A percentile compares a stretch with the other conserved stretches of the same genome.
Conservation (phyloP, 2,113 vertebrate species). For the Eupsittula cactorum region DNA sequence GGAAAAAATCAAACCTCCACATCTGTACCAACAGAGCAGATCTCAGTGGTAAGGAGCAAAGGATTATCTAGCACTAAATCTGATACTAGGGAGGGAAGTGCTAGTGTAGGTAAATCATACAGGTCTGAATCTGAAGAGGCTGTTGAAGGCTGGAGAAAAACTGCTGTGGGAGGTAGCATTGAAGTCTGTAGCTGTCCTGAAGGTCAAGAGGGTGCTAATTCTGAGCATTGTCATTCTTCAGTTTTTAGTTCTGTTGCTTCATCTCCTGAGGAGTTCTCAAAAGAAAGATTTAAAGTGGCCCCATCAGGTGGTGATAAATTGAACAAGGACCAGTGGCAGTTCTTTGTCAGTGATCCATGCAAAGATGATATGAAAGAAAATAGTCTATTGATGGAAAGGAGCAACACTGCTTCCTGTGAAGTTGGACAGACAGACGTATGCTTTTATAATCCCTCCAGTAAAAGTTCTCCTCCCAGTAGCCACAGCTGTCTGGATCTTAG, state of each 20-base stretch:
- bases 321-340: slow-evolving; percentile 15
- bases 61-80: neutral
- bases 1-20: neutral
- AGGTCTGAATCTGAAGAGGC: slow-evolving; percentile 7
- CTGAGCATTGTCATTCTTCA: slow-evolving; percentile 7
- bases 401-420: neutral
- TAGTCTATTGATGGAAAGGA: neutral
- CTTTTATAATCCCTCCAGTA: neutral
- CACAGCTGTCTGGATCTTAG: neutral
- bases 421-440: neutral
- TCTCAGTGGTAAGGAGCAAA: neutral
- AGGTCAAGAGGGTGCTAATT: neutral
- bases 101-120: neutral
- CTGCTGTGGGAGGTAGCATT: neutral
- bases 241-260: slow-evolving; percentile 19
- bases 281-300: neutral
- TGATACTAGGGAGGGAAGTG: neutral
- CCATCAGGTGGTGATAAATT: slow-evolving; percentile 7
- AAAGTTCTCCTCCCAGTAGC: neutral
- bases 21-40: neutral
- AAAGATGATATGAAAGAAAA: neutral
- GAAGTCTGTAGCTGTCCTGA: neutral
- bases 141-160: neutral
- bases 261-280: slow-evolving; percentile 10
- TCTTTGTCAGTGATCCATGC: neutral